Conservation (phyloP, 2,113 vertebrate species). For the Onychostruthus taczanowskii region DNA sequence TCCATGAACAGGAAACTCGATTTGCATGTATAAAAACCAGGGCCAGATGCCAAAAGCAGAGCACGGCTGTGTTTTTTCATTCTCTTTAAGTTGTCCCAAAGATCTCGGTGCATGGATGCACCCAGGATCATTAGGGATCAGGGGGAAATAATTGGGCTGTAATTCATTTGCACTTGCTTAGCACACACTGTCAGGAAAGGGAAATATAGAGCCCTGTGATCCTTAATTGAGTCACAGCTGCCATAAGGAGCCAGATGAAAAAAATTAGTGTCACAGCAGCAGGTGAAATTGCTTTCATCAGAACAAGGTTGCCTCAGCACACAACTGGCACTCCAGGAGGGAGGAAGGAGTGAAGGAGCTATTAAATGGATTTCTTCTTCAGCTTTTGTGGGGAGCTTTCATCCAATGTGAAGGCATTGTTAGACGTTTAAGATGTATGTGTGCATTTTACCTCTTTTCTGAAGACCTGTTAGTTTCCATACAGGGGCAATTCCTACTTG, state of each 20-base stretch:
- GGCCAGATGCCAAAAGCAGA: not conserved
- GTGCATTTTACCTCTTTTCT: not conserved
- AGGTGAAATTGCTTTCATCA: not conserved
- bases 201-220: not conserved
- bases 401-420: not conserved
- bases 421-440: not conserved
- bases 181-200: not conserved
- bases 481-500: not conserved
- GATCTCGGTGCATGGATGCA: not conserved
- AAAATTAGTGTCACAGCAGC: not conserved
- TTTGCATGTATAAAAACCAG: constrained; percentile 36
- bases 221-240: constrained; percentile 19
- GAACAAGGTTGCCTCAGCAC: constrained; percentile 5
- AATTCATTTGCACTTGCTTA: constrained; percentile 5
- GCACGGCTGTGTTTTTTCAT: not conserved
- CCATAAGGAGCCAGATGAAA: constrained; percentile 14
- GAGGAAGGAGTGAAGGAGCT: not conserved
- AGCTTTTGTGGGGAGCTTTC: not conserved
- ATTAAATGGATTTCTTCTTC: constrained; percentile 12
- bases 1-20: not conserved
- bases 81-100: not conserved
- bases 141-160: not conserved
- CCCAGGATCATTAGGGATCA: not conserved
- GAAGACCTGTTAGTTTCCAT: not conserved
- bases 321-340: not conserved